A percentile compares a stretch with the other conserved stretches of the same genome.
These are phyloP conservation scores for Arbacia lixula DNA, from an alignment of 53 echinoderm and acorn worm species.

Conservation along the genomic window DNA sequence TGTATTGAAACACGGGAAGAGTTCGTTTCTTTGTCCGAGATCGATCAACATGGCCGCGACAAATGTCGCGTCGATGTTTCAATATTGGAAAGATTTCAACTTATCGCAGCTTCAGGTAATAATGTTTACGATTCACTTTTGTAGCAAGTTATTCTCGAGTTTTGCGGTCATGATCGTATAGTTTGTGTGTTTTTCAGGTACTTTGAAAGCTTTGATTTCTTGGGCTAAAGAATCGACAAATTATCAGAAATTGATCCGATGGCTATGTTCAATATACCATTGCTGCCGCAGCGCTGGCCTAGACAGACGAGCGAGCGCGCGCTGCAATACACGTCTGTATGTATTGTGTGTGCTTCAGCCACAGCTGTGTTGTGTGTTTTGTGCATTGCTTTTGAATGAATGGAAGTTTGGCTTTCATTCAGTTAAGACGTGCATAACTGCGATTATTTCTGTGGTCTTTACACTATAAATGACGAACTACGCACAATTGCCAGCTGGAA, in stretches of 20 bases:
- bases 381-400: slow-evolving; percentile 39
- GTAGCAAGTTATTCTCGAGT: not conserved
- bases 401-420: not conserved
- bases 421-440: not conserved
- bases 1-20: not conserved
- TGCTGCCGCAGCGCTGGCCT: slow-evolving; percentile 49
- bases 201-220: slow-evolving; percentile 49
- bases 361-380: not conserved
- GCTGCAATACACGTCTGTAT: not conserved
- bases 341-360: slow-evolving; percentile 23
- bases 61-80: slow-evolving; percentile 98
- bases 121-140: not conserved
- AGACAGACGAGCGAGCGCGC: slow-evolving; percentile 30
- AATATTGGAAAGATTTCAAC: slow-evolving; percentile 99
- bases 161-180: slow-evolving; percentile 46
- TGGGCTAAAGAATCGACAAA: slow-evolving; percentile 43
- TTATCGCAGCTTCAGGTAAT: slow-evolving; percentile 95
- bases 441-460: not conserved
- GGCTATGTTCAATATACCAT: slow-evolving; percentile 66
- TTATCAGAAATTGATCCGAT: slow-evolving; percentile 61
- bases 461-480: too few relatives aligned
- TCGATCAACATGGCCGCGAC: slow-evolving; percentile 96
- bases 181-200: slow-evolving; percentile 30
- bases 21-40: slow-evolving; percentile 56
- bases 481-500: not conserved